Base-by-base conservation (phyloP, 2,888 invertebrate species). In the Apamea monoglypha region DNA sequence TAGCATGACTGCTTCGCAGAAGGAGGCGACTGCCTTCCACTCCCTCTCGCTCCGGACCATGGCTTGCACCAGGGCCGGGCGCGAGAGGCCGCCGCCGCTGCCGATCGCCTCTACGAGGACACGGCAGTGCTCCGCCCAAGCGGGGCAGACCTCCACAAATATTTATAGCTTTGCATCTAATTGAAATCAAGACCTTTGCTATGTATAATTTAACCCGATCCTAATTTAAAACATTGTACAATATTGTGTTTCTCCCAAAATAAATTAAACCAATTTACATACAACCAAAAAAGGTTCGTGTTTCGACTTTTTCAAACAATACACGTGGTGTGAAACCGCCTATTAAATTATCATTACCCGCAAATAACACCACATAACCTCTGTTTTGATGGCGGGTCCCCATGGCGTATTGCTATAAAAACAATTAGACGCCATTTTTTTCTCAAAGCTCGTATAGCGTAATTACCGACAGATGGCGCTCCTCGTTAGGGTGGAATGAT, bases 391-490 rank as follows among this genome's bases (percentile, higher is more conserved):
- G 77, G 67, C 84, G 80, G 64, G 68, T 25, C 78, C 79, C 87
- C 80, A 84, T 75, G 80, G 78, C 68, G 88, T 90, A 92, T 92
- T 90, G 91, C 90, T 91, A 92, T 93, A 94, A 94, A 95, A 95
- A 95, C 94, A 95, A 95, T 94, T 94, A 95, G 91, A 87, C 69
- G 85, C 85, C 85, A 88, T 86, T 94, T 96, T 95, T 95, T 95
- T 93, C 90, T 88, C 93, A 85, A 89, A 92, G 92, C 95, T 94
- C 93, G 94, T 93, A 92, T 87, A 85, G 36, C 85, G 94, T 95
- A 95, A 96, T 96, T 96, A 96, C 94, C 84, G 83, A 87, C 96
- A 95, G 96, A 95, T 96, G 96, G 92, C 95, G 94, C 84, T 88
- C 88, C 92, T 94, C 95, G 94, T 95, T 96, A 95, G 94, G 90